Conservation (phyloP, 2,797 vertebrate species). For the Eleutherodactylus coqui region DNA sequence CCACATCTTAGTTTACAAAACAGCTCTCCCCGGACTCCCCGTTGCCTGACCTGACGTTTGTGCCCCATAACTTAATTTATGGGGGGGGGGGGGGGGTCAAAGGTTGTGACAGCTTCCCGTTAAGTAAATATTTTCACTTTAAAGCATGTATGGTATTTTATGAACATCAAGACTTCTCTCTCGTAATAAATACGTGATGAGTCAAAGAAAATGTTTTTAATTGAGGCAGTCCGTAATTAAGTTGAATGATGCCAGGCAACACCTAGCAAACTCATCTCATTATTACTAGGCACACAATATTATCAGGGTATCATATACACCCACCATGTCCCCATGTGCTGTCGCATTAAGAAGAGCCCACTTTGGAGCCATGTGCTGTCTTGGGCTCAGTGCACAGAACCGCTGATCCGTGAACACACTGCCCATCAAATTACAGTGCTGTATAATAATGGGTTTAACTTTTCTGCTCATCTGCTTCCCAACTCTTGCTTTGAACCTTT, state of each 20-base stretch:
- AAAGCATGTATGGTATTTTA: not conserved
- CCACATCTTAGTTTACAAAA: too few species aligned
- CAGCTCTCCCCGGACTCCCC: too few species aligned
- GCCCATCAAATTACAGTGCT: constrained; percentile 89
- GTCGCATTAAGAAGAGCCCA: constrained; percentile 70
- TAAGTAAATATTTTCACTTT: not conserved
- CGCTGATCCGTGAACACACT: constrained; percentile 75
- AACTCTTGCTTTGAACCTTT: constrained; percentile 80
- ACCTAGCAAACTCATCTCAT: constrained; percentile 76
- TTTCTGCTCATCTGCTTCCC: constrained; percentile 86
- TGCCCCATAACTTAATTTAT: too few species aligned
- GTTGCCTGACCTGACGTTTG: too few species aligned
- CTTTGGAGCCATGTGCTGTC: constrained; percentile 64
- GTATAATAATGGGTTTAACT: constrained; percentile 88
- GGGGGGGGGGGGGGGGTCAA: too few species aligned
- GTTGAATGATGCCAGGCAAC: constrained; percentile 63
- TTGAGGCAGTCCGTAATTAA: constrained; percentile 9
- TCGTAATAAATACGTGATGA: not conserved
- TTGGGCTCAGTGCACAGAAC: constrained; percentile 67
- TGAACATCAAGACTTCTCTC: not conserved
- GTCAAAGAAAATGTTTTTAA: not conserved
- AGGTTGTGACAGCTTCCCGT: too few species aligned
- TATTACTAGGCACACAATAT: constrained; percentile 67
- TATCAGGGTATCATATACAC: constrained; percentile 73
- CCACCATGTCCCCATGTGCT: constrained; percentile 71